These are phyloP conservation scores for Baronia brevicornis DNA, from an alignment of 2,888 invertebrate species.

Conservation along the genomic window DNA sequence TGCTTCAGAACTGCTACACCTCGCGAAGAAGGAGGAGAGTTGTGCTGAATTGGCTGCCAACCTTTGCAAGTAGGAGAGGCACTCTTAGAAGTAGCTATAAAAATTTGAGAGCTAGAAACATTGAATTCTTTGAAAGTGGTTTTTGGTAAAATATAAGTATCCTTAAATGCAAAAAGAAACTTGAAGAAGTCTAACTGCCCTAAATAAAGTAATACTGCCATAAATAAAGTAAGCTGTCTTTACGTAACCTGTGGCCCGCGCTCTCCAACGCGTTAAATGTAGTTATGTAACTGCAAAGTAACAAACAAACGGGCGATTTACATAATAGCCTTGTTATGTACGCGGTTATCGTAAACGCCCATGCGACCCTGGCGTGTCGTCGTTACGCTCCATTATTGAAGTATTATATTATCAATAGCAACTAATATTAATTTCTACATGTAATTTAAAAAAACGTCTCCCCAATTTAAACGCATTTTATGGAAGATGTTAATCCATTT, in stretches of 20 bases:
- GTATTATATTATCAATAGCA: constrained; percentile 11
- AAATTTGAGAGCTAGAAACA: no score
- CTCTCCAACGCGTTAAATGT: constrained; percentile 53
- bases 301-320: constrained; percentile 65
- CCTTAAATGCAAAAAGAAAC: no score
- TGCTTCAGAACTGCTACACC: no score
- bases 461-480: no score
- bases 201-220: constrained; percentile 7
- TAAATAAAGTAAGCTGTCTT: constrained; percentile 24
- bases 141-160: no score
- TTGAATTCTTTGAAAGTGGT: no score
- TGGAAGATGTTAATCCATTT: no score
- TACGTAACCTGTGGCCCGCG: constrained; percentile 65
- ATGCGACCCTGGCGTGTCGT: constrained; percentile 29
- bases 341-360: constrained; percentile 50
- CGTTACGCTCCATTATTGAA: constrained; percentile 20
- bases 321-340: constrained; percentile 61
- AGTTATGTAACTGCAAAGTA: constrained; percentile 57
- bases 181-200: constrained; percentile 2
- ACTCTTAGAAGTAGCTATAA: no score
- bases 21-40: no score
- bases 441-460: no score
- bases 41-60: no score
- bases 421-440: constrained; percentile 13
- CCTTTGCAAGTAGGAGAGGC: no score